phyloP scores from a whole-genome alignment of 2,797 vertebrate species.

The Ispidina picta region DNA sequence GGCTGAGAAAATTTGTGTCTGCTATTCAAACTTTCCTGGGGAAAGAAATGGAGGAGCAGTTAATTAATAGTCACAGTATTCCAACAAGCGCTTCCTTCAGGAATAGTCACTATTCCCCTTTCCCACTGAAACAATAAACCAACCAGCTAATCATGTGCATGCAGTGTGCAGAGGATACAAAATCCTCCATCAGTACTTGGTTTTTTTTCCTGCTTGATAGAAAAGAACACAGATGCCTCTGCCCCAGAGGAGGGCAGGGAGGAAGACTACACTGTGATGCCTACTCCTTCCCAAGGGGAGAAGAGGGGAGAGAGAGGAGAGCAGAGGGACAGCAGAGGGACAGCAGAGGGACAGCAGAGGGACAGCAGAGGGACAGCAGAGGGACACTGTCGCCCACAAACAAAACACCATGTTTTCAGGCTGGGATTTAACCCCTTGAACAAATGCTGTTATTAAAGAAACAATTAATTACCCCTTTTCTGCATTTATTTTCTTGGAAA shows the following conservation, averaged over 20 bases:
- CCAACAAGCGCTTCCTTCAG: background rate
- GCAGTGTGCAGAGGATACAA: background rate
- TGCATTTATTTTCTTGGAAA: background rate
- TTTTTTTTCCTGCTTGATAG: background rate
- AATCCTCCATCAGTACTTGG: background rate
- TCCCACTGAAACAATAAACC: background rate
- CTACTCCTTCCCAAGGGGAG: no score
- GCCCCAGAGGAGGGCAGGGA: background rate
- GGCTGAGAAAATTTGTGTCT: background rate
- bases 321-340: background rate
- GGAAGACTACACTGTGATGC: background rate
- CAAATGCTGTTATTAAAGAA: background rate
- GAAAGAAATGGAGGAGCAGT: background rate
- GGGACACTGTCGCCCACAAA: background rate
- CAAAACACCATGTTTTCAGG: background rate
- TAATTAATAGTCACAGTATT: background rate
- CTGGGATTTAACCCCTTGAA: background rate
- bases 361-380: background rate
- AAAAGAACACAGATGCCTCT: background rate
- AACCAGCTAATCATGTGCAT: background rate
- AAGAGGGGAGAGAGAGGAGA: background rate
- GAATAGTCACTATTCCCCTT: background rate
- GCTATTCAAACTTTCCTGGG: background rate
- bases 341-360: background rate
- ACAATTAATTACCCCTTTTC: background rate